Percentiles rank a stretch among this genome's conserved stretches.
These are phyloP conservation scores for Muscina levida DNA, from an alignment of 2,888 invertebrate species.

Conservation along the genomic window DNA sequence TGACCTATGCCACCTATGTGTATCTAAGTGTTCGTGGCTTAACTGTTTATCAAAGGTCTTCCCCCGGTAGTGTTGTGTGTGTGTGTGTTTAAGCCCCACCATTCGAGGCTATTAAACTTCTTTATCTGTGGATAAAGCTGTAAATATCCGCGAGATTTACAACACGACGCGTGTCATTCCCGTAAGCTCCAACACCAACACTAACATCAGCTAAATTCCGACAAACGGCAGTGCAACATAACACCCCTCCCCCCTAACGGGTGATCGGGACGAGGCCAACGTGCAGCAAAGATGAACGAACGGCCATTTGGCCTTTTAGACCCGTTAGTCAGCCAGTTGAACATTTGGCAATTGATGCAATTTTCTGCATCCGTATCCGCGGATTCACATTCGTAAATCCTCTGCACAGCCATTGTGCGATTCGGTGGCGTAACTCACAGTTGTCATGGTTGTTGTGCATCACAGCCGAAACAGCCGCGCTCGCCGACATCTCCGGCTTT, in stretches of 20 bases:
- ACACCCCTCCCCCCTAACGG: too few species aligned
- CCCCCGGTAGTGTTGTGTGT: constrained; percentile 33
- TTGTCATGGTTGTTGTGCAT: constrained; percentile 44
- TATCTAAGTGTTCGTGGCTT: too few species aligned
- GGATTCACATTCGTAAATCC: constrained; percentile 5
- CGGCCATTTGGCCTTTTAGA: constrained; percentile 11
- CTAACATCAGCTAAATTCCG: constrained; percentile 16
- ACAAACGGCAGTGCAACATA: not conserved
- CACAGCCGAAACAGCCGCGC: constrained; percentile 31
- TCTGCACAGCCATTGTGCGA: not conserved
- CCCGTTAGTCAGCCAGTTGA: constrained; percentile 22
- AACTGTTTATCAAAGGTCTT: not conserved
- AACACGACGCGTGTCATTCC: constrained; percentile 70
- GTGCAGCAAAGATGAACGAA: not conserved
- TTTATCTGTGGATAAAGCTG: constrained; percentile 70
- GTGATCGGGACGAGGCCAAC: not conserved
- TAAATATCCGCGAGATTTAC: constrained; percentile 79
- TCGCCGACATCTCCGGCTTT: too few species aligned
- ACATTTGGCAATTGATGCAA: constrained; percentile 29
- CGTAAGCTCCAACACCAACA: constrained; percentile 41
- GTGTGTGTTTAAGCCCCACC: constrained; percentile 32
- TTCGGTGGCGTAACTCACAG: not conserved
- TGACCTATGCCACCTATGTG: too few species aligned
- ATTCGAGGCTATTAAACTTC: constrained; percentile 61
- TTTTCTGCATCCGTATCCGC: constrained; percentile 25